Evolutionary conservation across 2,113 vertebrate species (phyloP), one percentile per base, ranked within the genome.

Genomic region (Megaleporinus macrocephalus): DNA sequence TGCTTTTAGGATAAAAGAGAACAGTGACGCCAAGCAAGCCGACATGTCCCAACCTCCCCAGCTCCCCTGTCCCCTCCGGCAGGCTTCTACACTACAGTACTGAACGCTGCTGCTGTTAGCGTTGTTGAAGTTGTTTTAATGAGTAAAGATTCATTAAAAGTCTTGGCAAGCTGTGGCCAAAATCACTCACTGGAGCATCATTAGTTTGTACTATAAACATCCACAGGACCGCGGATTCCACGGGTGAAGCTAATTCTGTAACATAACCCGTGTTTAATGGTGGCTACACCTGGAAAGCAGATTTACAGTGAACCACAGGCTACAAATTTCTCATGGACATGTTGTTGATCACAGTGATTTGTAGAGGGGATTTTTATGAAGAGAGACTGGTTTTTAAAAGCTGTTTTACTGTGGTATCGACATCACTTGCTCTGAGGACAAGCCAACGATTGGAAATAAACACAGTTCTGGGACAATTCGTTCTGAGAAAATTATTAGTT

Each of bases 271-370:
- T 76, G 51, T 51, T 63, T 77, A 5, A 49, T 14, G 13, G 55
- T 44, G 15, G 30, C 36, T 59, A 53, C 77, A 69, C 51, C 65
- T 70, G 30, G 51, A 79, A 78, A 70, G 29, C 49, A 79, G 65
- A 70, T 69, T 69, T 69, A 36, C 29, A 69, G 15, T 53, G 62
- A 68, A 68, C 22, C 29, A 78, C 13, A 16, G 63, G 63, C 27
- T 66, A 77, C 61, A 77, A 13, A 77, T 51, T 66, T 66, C 69
- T 69, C 22, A 66, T 66, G 49, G 63, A 78, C 76, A 78, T 55
- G 33, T 69, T 62, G 59, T 62, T n/a, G 33, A 36, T 36, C 18
- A 11, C n/a, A 68, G 20, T 69, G 30, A 69, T 69, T 69, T 69
- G 33, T 69, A 18, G 65, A 66, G 27, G 30, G 55, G 10, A 16